phyloP scores from a whole-genome alignment of 2,888 invertebrate genomes.

The Lampropteryx suffumata region DNA sequence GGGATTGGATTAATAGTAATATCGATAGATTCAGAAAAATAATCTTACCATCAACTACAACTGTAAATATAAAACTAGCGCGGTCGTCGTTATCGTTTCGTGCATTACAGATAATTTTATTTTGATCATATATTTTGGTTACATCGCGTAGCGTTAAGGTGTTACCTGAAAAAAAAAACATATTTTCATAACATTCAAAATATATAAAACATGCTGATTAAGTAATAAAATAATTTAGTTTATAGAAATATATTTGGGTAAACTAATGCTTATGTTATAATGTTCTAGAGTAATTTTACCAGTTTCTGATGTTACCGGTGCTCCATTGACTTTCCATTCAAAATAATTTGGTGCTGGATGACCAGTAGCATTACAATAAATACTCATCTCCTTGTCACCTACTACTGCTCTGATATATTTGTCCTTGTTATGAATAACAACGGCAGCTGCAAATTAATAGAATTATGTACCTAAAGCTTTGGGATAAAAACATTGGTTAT shows the following conservation, averaged over 20 bases:
- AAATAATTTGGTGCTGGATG: slow-evolving; percentile 46
- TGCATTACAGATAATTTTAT: background rate
- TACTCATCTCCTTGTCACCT: slow-evolving; percentile 44
- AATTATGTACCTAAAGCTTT: no score
- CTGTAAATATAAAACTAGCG: background rate
- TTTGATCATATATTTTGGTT: background rate
- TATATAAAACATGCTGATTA: no score
- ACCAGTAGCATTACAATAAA: slow-evolving; percentile 52
- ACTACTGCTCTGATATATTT: slow-evolving; percentile 34
- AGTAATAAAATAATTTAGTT: background rate
- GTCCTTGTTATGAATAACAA: slow-evolving; percentile 39
- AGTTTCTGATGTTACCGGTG: no score
- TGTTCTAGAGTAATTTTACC: no score
- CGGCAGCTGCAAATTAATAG: slow-evolving; percentile 45
- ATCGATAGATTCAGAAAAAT: no score
- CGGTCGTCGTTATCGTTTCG: background rate
- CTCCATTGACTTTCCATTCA: slow-evolving; percentile 41
- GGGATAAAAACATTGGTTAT: no score
- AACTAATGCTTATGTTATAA: no score
- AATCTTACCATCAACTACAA: slow-evolving; percentile 8
- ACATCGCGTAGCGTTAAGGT: slow-evolving; percentile 1
- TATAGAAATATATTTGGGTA: no score
- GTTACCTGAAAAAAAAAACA: slow-evolving; percentile 7
- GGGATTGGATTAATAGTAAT: no score
- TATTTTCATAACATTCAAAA: no score